Base-by-base conservation (phyloP, 2,888 invertebrate genomes). In the Cantharis rustica region DNA sequence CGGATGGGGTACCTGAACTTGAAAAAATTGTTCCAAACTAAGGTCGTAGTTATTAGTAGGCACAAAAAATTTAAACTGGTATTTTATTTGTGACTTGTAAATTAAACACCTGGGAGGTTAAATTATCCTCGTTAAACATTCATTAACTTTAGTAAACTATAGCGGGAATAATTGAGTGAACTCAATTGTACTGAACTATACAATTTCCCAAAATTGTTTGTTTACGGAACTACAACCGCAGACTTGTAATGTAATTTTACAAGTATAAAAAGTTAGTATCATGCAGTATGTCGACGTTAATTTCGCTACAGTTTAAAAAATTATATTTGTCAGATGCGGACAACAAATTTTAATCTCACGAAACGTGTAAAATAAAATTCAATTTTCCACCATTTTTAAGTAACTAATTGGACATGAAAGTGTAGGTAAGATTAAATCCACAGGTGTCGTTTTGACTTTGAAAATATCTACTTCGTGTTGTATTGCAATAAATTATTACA, bases 401-500 rank as follows among this genome's bases (percentile, higher is more conserved):
- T 47, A 47, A 47, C 47, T 47, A 47, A 47, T 47, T 47, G 47
- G 47, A 47, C 47, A 47, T 47, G 47, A 47, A 47, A 47, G 47
- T 47, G 47, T 47, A 47, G 47, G 47, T 47, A 47, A 66, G 64
- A 66, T 66, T 20, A 66, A 66, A 66, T 66, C 64, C 64, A 66
- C 64, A 66, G 64, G 64, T 66, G 64, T 66, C 64, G 64, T 66
- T 66, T 66, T 20, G 17, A 66, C 16, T 63, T 63, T 63, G 63
- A 66, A 66, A 66, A 16, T 66, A 20, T 66, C 64, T 20, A 66
- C 64, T 66, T 66, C 64, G 64, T 66, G 64, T 66, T 66, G 17
- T 23, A 66, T 66, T 66, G 64, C 64, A 66, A 66, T 66, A 66
- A 66, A 66, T 66, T 66, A 66, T 23, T 20, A 20, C 64, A 66